Evolutionary conservation across 2,113 vertebrate genomes (phyloP), one percentile per base, ranked within the genome.

Genomic region (Xiphias gladius): DNA sequence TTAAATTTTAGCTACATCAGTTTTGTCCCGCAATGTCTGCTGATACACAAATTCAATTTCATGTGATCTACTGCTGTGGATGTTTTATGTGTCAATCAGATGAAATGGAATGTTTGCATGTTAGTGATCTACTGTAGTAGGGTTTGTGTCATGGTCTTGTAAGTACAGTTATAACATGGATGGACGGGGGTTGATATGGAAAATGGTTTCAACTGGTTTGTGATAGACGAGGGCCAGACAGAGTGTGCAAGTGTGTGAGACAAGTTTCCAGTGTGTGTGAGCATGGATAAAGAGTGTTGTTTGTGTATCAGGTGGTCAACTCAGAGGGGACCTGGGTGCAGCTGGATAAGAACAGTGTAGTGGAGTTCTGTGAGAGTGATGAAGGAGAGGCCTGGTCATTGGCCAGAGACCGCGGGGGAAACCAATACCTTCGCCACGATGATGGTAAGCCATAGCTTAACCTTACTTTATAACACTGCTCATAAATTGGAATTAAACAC

Each of bases 351-450:
- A 99, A 97, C 96, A 99, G 98, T 94, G 98, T 99, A 90, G 97
- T 99, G 94, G 98, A 99, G 90, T 99, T 99, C 95, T 99, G 98
- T 96, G 98, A 99, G 94, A 99, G 97, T 76, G 98, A 99, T 90
- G 98, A 99, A 91, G 98, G 98, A 43, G 98, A 99, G 88, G 98
- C 98, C 1, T 99, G 98, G 98, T 99, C 98, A 0, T 92, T 99
- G 94, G 96, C 98, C 93, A 96, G 97, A 96, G 98, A 99, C 95
- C 95, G 96, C 92, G 97, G 98, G 81, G 98, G 97, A 84, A 99
- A 97, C 94, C 98, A 99, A 91, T 99, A 99, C 90, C 97, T 99
- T 43, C 97, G 97, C 55, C 97, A 99, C 0, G 97, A 99, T 86
- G 98, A 99, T 83, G 98, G 98, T 98, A 96, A 96, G 94, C 93